Conservation (phyloP, 2,113 vertebrate genomes). For the Melanerpes aurifrons region DNA sequence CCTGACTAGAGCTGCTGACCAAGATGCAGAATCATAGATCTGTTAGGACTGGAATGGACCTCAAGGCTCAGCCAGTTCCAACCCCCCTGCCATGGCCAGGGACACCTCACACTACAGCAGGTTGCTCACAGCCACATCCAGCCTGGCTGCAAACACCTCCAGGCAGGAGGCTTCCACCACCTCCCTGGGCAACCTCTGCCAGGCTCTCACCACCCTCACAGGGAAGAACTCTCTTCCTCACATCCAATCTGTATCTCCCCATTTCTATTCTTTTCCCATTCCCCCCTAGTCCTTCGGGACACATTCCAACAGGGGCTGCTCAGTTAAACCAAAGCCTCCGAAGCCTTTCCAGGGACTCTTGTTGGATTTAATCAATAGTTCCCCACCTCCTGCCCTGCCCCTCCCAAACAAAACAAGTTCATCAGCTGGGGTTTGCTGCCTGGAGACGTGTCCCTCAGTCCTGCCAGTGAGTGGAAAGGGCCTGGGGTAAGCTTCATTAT, state of each 20-base stretch:
- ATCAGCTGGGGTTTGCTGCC: neutral
- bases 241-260: too few relatives aligned
- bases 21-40: neutral
- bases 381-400: neutral
- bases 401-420: neutral
- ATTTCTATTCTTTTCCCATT: too few relatives aligned
- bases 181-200: too few relatives aligned
- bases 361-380: neutral
- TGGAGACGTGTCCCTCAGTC: neutral
- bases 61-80: too few relatives aligned
- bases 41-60: too few relatives aligned
- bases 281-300: neutral
- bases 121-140: too few relatives aligned
- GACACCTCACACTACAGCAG: too few relatives aligned
- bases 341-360: neutral
- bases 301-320: neutral
- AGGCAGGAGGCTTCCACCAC: too few relatives aligned
- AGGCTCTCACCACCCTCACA: too few relatives aligned
- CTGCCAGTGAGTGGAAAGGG: neutral
- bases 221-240: too few relatives aligned
- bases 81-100: too few relatives aligned
- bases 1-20: neutral
- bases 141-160: too few relatives aligned
- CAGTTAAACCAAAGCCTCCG: neutral
- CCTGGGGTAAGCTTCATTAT: slow-evolving; percentile 4